Percentiles rank a stretch among this genome's conserved stretches.
phyloP scores from a whole-genome alignment of 2,888 invertebrate genomes.

The Phalera bucephala region DNA sequence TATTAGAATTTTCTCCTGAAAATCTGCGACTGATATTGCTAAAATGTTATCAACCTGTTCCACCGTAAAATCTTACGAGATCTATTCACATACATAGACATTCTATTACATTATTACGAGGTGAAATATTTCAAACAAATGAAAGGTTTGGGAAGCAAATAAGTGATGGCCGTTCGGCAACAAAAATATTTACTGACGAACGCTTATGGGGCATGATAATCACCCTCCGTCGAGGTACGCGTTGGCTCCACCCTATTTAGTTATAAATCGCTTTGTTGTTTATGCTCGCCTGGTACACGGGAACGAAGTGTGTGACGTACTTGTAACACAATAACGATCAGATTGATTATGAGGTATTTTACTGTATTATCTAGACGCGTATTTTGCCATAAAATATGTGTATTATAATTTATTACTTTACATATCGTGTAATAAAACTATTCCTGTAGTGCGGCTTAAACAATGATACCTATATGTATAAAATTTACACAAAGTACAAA shows the following conservation, averaged over 20 bases:
- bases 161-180: background rate
- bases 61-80: no score
- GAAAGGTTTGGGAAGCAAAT: no score
- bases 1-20: background rate
- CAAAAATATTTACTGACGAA: background rate
- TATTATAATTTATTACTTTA: no score
- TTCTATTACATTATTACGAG: background rate
- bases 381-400: no score
- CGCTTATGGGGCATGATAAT: background rate
- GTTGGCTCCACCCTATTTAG: conserved; percentile 32
- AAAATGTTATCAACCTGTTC: no score
- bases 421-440: no score
- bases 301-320: conserved; percentile 46
- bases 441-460: no score
- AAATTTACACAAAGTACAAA: conserved; percentile 34
- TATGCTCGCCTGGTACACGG: conserved; percentile 51
- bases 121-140: background rate
- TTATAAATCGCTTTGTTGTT: conserved; percentile 25
- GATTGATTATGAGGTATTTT: no score
- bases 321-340: no score
- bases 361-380: no score
- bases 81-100: background rate
- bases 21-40: background rate
- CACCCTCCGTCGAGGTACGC: background rate
- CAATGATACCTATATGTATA: no score